A percentile compares a stretch with the other conserved stretches of the same genome.
phyloP scores from a whole-genome alignment of 1,140 invertebrate species.

The Hesperophylax magnus region DNA sequence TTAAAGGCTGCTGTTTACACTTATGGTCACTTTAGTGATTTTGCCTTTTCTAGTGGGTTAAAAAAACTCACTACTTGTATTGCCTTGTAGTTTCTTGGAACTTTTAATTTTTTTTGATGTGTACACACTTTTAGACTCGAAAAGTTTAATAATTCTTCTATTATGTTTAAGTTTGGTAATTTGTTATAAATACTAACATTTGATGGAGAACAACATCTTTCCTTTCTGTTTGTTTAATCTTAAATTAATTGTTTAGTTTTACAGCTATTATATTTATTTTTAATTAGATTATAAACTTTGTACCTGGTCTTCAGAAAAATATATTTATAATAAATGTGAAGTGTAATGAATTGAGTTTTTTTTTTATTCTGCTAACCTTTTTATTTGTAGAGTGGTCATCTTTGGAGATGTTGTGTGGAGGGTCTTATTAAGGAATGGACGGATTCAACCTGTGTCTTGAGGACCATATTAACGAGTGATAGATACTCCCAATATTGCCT shows the following conservation, averaged over 20 bases:
- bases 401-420: too few relatives aligned
- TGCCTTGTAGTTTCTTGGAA: too few relatives aligned
- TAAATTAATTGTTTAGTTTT: constrained; percentile 21
- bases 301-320: constrained; percentile 50
- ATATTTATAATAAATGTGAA: constrained; percentile 50
- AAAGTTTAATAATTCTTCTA: constrained; percentile 9
- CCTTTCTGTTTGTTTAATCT: constrained; percentile 26
- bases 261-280: constrained; percentile 27
- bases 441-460: too few relatives aligned
- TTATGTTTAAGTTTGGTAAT: constrained; percentile 1
- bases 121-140: neutral
- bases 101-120: neutral
- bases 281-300: constrained; percentile 42
- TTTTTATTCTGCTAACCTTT: neutral
- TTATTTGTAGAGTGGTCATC: too few relatives aligned
- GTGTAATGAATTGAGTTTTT: neutral
- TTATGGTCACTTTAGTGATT: too few relatives aligned
- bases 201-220: constrained; percentile 23
- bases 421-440: too few relatives aligned
- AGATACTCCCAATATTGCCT: too few relatives aligned
- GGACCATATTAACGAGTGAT: too few relatives aligned
- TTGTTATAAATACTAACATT: constrained; percentile 27
- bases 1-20: too few relatives aligned
- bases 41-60: too few relatives aligned
- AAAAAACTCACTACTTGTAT: too few relatives aligned